phyloP scores from a whole-genome alignment of 53 echinoderm and acorn worm genomes.

The Hippasteria phrygiana region DNA sequence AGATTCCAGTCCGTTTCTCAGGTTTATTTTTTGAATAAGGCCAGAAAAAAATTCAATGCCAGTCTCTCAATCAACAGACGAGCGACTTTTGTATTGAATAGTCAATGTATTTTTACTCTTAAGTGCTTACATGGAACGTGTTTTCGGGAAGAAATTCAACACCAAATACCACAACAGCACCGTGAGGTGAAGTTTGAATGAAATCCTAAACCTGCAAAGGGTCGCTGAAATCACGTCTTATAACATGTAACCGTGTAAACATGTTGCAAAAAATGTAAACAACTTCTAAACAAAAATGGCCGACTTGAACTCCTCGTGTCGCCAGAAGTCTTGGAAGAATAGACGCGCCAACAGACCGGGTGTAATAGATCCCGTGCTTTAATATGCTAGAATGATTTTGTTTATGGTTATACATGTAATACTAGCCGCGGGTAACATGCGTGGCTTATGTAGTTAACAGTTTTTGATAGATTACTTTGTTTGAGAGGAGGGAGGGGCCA shows the following conservation, averaged over 20 bases:
- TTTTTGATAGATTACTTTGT: not conserved
- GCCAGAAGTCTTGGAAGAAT: not conserved
- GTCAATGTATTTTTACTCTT: too few relatives aligned
- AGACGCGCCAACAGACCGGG: not conserved
- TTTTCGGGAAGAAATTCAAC: too few relatives aligned
- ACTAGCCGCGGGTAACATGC: not conserved
- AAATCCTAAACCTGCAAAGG: too few relatives aligned
- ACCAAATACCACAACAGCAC: too few relatives aligned
- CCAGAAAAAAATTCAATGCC: too few relatives aligned
- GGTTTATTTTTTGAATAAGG: not conserved
- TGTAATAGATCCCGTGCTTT: constrained; percentile 4
- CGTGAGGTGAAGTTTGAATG: too few relatives aligned
- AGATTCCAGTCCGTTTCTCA: not conserved
- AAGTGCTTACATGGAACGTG: too few relatives aligned
- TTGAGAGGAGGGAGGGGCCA: not conserved
- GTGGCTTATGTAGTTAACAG: not conserved
- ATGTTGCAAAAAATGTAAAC: not conserved
- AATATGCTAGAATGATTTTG: constrained; percentile 9
- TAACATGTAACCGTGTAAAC: not conserved
- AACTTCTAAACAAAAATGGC: not conserved
- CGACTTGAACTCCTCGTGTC: constrained; percentile 6
- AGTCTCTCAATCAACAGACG: too few relatives aligned
- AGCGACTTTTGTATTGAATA: too few relatives aligned
- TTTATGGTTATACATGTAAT: not conserved
- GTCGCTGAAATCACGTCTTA: too few relatives aligned